These are phyloP conservation scores for Polydrusus tereticollis DNA, from an alignment of 2,888 invertebrate species.

Conservation along the genomic window DNA sequence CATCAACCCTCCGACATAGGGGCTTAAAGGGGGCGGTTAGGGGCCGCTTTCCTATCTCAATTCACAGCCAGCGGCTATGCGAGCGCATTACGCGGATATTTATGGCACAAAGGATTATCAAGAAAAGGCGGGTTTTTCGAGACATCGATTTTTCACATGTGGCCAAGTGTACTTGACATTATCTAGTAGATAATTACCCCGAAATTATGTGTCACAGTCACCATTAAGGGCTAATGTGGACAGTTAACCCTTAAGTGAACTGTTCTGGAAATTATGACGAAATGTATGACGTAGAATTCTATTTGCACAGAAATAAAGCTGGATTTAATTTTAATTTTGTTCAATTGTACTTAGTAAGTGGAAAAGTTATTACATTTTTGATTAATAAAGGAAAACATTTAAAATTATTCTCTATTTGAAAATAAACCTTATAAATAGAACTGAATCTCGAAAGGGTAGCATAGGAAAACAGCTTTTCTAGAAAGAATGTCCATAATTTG, in stretches of 20 bases:
- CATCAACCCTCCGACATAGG: conserved; percentile 49
- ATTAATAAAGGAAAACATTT: too few species aligned
- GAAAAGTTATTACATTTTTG: too few species aligned
- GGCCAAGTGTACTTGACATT: conserved; percentile 58
- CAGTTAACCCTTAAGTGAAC: conserved; percentile 23
- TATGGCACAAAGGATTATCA: conserved; percentile 66
- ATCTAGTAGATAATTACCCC: conserved; percentile 52
- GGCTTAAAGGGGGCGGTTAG: conserved; percentile 40
- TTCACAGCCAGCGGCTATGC: conserved; percentile 67
- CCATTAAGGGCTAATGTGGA: conserved; percentile 34
- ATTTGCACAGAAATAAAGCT: too few species aligned
- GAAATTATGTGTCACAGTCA: conserved; percentile 50
- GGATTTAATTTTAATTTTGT: too few species aligned
- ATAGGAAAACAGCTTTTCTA: too few species aligned
- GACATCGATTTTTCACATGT: conserved; percentile 67
- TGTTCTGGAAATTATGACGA: conserved; percentile 21
- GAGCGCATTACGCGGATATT: conserved; percentile 66
- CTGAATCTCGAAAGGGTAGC: too few species aligned
- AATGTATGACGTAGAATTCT: too few species aligned
- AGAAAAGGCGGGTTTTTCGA: conserved; percentile 65
- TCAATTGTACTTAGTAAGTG: too few species aligned
- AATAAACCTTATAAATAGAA: too few species aligned
- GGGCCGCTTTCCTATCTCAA: conserved; percentile 61
- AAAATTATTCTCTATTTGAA: too few species aligned
- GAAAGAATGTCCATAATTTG: too few species aligned